Evolutionary conservation across 1,140 invertebrate species (phyloP).

Genomic region (Arctopsyche grandis): DNA sequence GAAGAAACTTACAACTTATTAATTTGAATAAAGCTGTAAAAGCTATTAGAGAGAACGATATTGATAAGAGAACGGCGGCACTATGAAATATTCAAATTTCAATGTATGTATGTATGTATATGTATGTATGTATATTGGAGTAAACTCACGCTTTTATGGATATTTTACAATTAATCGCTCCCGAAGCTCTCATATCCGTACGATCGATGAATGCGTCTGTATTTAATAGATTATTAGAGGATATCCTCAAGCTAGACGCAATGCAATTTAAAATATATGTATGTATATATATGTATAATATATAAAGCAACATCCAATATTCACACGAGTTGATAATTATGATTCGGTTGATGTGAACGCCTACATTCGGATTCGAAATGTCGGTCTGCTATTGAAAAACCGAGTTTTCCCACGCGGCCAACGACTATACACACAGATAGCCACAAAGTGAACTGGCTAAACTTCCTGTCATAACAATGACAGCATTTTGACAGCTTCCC

Average conservation of each 20-base stretch:
- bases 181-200: not conserved
- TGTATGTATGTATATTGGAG: not conserved
- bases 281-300: not conserved
- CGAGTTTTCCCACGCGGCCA: slow-evolving; percentile 19
- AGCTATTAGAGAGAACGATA: not conserved
- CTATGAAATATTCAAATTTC: not conserved
- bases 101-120: not conserved
- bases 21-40: slow-evolving; percentile 12
- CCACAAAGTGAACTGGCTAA: not conserved
- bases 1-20: not conserved
- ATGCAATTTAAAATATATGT: not conserved
- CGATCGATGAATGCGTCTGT: not conserved
- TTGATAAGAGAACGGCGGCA: not conserved
- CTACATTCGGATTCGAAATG: not conserved
- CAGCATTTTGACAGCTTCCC: not conserved
- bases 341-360: not conserved
- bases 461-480: slow-evolving; percentile 21
- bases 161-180: not conserved
- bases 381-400: not conserved
- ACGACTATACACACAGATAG: not conserved
- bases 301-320: too few species aligned
- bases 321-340: not conserved
- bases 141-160: not conserved
- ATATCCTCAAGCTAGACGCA: not conserved
- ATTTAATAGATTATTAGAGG: not conserved